Percentiles rank a stretch among this genome's conserved stretches.
Evolutionary conservation across 1,140 invertebrate genomes (phyloP).

Genomic region (Brachionus paranguensis): DNA sequence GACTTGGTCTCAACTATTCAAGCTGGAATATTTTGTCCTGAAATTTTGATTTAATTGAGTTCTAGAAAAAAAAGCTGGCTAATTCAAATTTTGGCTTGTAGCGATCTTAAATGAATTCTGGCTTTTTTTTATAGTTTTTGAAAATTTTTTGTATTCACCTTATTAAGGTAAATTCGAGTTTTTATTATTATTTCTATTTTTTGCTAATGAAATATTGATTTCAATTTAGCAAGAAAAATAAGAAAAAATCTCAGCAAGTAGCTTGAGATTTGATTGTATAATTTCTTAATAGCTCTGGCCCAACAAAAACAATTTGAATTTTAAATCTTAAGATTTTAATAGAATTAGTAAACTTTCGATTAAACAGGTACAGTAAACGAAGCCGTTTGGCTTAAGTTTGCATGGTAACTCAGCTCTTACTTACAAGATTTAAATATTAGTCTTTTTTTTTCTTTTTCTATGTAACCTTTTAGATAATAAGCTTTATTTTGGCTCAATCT

Average conservation of each 20-base stretch:
- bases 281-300: neutral
- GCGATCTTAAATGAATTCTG: neutral
- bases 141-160: neutral
- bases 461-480: neutral
- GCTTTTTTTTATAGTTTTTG: neutral
- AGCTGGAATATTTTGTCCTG: no score
- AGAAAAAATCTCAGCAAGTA: neutral
- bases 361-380: neutral
- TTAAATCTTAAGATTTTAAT: neutral
- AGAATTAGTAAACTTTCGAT: neutral
- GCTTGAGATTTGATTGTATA: neutral
- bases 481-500: neutral
- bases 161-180: neutral
- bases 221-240: neutral
- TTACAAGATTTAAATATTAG: neutral
- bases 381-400: neutral
- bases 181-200: neutral
- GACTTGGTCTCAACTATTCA: neutral
- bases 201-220: neutral
- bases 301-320: neutral
- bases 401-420: neutral
- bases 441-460: neutral
- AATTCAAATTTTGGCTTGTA: neutral
- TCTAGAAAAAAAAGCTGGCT: neutral
- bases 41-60: neutral